Evolutionary conservation across 2,113 vertebrate species (phyloP), one percentile per base, ranked within the genome.

Genomic region (Ciconia boyciana): DNA sequence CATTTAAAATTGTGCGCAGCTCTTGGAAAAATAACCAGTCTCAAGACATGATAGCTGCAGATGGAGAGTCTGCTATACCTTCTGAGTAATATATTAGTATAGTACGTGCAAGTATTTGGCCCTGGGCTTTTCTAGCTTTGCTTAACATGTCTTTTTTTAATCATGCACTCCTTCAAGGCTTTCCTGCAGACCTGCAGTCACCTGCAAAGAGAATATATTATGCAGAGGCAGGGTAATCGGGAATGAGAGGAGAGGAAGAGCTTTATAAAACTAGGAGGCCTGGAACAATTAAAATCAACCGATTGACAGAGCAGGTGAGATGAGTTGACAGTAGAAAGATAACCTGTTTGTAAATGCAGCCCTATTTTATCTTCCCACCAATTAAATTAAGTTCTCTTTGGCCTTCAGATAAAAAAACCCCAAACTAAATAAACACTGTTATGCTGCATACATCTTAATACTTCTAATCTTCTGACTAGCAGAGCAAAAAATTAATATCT

Each of bases 401-500:
- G 97, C 97, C 96, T 97, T 97, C 95, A 95, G 94, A 97, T 98
- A 84, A 94, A 97, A 93, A 82, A 86, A 52, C 3, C 1, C 12
- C 49, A 60, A 94, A 19, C 69, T 93, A 97, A 96, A 96, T 97
- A 98, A 98, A 98, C 96, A 97, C 82, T 97, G 96, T 93, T 97
- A 93, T 95, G 96, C 94, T 93, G 89, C 97, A 96, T 98, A 98
- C 97, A 96, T 98, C 98, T 98, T 97, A 98, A 98, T 98, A 97
- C 92, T 97, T 98, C 97, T 98, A 98, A 98, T 98, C 97, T 98
- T 97, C 97, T 98, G 98, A 97, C 97, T 98, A 98, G 97, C 95
- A 98, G 98, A 98, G 97, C 98, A 98, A 98, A 98, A 98, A 98
- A 98, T 98, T 98, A 98, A 96, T 98, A 97, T 97, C 93, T 97